A percentile compares a stretch with the other conserved stretches of the same genome.
These are phyloP conservation scores for Gobiocypris rarus DNA, from an alignment of 2,113 vertebrate species.

Conservation along the genomic window DNA sequence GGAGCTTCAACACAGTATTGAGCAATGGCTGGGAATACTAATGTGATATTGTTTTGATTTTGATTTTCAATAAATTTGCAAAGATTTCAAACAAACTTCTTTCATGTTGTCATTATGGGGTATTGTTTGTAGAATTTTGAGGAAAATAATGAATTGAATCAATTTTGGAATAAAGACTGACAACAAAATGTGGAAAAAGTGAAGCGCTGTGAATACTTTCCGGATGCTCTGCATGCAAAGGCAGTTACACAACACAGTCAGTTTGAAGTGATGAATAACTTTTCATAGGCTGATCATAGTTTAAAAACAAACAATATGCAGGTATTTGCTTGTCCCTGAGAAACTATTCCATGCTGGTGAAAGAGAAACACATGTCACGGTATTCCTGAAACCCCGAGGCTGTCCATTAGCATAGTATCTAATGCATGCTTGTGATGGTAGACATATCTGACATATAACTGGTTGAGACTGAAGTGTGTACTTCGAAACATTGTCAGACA, in stretches of 20 bases:
- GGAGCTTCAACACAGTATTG: no score
- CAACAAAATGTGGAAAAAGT: no score
- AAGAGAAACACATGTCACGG: not conserved
- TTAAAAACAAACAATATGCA: not conserved
- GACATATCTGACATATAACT: not conserved
- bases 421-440: not conserved
- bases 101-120: no score
- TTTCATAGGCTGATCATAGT: not conserved
- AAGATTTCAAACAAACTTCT: no score
- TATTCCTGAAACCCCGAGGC: slow-evolving; percentile 5
- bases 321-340: slow-evolving; percentile 31
- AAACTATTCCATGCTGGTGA: not conserved
- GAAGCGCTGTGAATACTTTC: no score
- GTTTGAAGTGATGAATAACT: slow-evolving; percentile 5
- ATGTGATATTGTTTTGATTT: no score
- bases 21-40: no score
- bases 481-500: not conserved
- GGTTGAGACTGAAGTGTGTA: not conserved
- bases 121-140: no score
- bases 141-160: no score
- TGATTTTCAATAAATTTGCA: no score
- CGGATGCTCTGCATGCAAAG: no score
- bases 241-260: not conserved
- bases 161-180: no score
- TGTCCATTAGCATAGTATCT: not conserved